phyloP scores from a whole-genome alignment of 2,888 invertebrate genomes.

The Drosophila pseudotalamancana region DNA sequence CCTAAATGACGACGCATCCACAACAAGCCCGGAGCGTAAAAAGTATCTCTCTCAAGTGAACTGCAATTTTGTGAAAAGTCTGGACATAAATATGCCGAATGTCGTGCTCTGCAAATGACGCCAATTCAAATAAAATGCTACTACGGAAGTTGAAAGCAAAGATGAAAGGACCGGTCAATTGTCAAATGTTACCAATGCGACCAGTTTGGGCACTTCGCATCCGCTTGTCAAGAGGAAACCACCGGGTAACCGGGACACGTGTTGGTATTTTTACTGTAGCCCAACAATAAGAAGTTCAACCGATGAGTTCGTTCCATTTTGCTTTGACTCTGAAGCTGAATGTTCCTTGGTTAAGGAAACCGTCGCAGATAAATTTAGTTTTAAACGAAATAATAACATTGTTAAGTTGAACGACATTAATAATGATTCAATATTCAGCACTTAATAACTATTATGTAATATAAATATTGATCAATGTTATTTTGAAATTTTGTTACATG shows the following conservation, averaged over 20 bases:
- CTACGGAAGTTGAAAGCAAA: slow-evolving; percentile 1
- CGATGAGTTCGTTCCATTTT: slow-evolving; percentile 20
- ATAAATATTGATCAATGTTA: slow-evolving; percentile 19
- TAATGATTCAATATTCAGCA: slow-evolving; percentile 13
- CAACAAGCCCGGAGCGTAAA: background rate
- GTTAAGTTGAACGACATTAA: slow-evolving; percentile 13
- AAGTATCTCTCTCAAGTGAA: slow-evolving; percentile 4
- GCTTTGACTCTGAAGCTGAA: slow-evolving; percentile 8
- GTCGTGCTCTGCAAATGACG: background rate
- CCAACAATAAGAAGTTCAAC: slow-evolving; percentile 6
- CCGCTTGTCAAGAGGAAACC: slow-evolving; percentile 9
- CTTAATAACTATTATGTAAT: slow-evolving; percentile 21
- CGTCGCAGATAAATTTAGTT: background rate
- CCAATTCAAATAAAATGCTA: background rate
- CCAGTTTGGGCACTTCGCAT: slow-evolving; percentile 9
- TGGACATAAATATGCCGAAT: slow-evolving; percentile 9
- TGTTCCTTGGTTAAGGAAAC: background rate
- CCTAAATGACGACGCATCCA: background rate
- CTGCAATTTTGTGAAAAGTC: slow-evolving; percentile 4
- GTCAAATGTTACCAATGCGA: slow-evolving; percentile 16
- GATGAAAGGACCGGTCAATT: slow-evolving; percentile 1
- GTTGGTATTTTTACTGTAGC: slow-evolving; percentile 10
- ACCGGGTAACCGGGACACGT: slow-evolving; percentile 3
- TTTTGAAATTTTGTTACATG: slow-evolving; percentile 2
- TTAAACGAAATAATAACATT: slow-evolving; percentile 8